A percentile compares a stretch with the other conserved stretches of the same genome.
Evolutionary conservation across 2,888 invertebrate species (phyloP).

Genomic region (Theretra japonica): DNA sequence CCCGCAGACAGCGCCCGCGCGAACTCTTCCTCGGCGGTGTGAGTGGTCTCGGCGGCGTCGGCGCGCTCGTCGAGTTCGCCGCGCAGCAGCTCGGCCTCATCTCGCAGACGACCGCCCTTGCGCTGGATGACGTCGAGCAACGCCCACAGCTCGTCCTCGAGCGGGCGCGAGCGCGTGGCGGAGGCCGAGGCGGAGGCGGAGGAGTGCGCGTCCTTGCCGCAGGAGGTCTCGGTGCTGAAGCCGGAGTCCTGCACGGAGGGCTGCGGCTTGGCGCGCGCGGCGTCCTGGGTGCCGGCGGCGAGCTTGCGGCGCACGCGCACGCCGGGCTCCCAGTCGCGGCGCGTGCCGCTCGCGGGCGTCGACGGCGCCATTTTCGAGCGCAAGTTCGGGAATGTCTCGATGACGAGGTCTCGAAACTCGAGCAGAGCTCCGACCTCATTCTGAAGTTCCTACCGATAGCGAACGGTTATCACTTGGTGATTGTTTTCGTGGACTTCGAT

Average conservation of each 20-base stretch:
- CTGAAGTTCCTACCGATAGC: constrained; percentile 89
- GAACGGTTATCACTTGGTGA: neutral
- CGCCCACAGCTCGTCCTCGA: constrained; percentile 93
- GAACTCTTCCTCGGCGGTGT: constrained; percentile 87
- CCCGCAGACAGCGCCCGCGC: constrained; percentile 72
- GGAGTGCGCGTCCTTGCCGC: constrained; percentile 91
- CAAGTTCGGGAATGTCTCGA: constrained; percentile 96
- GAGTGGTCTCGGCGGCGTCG: constrained; percentile 47
- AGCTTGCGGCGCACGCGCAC: constrained; percentile 89
- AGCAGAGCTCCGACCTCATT: constrained; percentile 96
- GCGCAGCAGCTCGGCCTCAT: constrained; percentile 88
- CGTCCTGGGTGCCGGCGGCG: constrained; percentile 70
- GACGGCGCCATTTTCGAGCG: constrained; percentile 93
- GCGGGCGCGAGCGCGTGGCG: constrained; percentile 84
- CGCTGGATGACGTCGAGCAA: constrained; percentile 94
- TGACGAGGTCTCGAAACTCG: constrained; percentile 96
- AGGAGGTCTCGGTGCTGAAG: constrained; percentile 95
- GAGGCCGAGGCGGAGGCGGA: constrained; percentile 85
- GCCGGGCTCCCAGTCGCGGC: constrained; percentile 92
- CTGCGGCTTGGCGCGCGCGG: constrained; percentile 86
- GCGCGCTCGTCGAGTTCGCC: constrained; percentile 69
- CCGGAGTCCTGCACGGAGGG: constrained; percentile 91
- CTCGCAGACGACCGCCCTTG: constrained; percentile 88
- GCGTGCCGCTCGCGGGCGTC: constrained; percentile 78
- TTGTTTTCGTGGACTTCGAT: no score